phyloP scores from a whole-genome alignment of 2,888 invertebrate genomes.

The Mythimna vitellina region DNA sequence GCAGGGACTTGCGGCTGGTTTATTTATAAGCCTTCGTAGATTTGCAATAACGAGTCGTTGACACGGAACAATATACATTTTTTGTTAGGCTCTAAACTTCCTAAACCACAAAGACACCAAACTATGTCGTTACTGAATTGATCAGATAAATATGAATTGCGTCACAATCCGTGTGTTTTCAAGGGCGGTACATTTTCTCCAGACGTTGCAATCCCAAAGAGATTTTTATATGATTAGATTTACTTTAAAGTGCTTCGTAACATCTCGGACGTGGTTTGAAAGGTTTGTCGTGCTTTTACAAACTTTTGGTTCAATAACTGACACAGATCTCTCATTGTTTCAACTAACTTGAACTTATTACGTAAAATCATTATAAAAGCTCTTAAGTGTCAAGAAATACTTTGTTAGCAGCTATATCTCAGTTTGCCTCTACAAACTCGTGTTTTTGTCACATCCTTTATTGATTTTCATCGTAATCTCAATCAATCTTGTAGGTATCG shows the following conservation, averaged over 20 bases:
- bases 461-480: slow-evolving; percentile 9
- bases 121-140: slow-evolving; percentile 52
- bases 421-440: slow-evolving; percentile 9
- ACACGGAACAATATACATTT: slow-evolving; percentile 59
- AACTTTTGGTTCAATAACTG: slow-evolving; percentile 23
- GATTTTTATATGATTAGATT: slow-evolving; percentile 45
- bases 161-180: slow-evolving; percentile 49
- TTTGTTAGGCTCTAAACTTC: slow-evolving; percentile 52
- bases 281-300: slow-evolving; percentile 32
- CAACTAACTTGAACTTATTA: slow-evolving; percentile 8
- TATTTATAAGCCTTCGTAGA: slow-evolving; percentile 45
- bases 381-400: slow-evolving; percentile 15
- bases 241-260: slow-evolving; percentile 33
- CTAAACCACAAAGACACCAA: slow-evolving; percentile 49
- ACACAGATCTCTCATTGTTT: slow-evolving; percentile 21
- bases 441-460: slow-evolving; percentile 17
- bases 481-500: slow-evolving; percentile 17
- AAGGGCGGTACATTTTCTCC: slow-evolving; percentile 61
- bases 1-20: slow-evolving; percentile 4
- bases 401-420: background rate
- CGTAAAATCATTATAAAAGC: slow-evolving; percentile 15
- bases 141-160: slow-evolving; percentile 58
- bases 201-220: slow-evolving; percentile 27
- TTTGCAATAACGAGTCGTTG: slow-evolving; percentile 48
- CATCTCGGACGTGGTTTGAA: slow-evolving; percentile 27